Evolutionary conservation across 2,797 vertebrate genomes (phyloP), one percentile per base, ranked within the genome.

Genomic region (Xiphophorus birchmanni): DNA sequence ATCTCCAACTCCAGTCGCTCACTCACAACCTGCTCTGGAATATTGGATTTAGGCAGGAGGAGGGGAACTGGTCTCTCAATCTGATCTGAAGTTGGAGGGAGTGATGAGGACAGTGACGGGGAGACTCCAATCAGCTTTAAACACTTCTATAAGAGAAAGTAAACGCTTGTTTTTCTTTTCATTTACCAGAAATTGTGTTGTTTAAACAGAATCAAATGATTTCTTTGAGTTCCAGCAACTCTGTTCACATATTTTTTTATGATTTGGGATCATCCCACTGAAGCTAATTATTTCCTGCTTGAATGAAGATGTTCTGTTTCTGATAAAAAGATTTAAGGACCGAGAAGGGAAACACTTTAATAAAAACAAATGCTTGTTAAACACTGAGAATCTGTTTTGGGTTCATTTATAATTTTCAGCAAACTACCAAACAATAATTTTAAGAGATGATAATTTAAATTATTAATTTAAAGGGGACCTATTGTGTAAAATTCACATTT

Each of bases 11-110:
- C 94, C 94, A 91, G 93, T 92, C 92, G 85, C 88, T 93, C 93
- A 91, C 91, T 93, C 89, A 88, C 86, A 92, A 91, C 90, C 90
- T 86, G 87, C 88, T 82, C 76, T 82, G 89, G 88, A 90, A 95
- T 95, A 96, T 96, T 96, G 95, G 94, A 95, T 95, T 95, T 90
- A 85, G 87, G 89, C 82, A 87, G 82, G 92, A 88, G 89, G 83
- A 87, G 82, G 89, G 83, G 89, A 92, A 88, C 82, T 80, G 89
- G 91, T 91, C 90, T 89, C 79, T 90, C 91, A 94, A 95, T 95
- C 95, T 93, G 95, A 95, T 95, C 93, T 92, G 89, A 89, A 91
- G 94, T 95, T 93, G 84, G 85, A 89, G 80, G 65, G 80, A 83
- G 88, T 88, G 89, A 92, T 75, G 73, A 84, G 87, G 86, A 82